A percentile compares a stretch with the other conserved stretches of the same genome.
Conservation (phyloP, 2,888 invertebrate genomes). For the Heliconius sara region DNA sequence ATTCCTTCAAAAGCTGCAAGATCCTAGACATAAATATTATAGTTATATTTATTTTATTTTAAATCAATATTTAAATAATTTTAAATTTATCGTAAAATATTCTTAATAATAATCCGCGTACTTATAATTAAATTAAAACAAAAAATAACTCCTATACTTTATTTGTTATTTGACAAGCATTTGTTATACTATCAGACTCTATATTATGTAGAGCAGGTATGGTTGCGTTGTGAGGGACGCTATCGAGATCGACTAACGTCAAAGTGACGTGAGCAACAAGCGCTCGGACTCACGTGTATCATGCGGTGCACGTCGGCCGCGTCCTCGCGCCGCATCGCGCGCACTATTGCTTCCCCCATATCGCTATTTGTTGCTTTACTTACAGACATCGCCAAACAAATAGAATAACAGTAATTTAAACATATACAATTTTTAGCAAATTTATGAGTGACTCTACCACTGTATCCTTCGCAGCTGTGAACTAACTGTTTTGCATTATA, state of each 20-base stretch:
- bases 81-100: background rate
- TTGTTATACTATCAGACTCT: background rate
- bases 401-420: background rate
- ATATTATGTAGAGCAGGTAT: background rate
- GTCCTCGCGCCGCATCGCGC: conserved; percentile 60
- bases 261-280: background rate
- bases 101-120: background rate
- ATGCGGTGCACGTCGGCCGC: conserved; percentile 60
- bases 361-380: background rate
- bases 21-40: conserved; percentile 72
- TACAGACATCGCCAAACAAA: background rate
- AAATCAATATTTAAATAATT: background rate
- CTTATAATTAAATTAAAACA: background rate
- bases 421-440: background rate
- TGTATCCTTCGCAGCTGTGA: background rate
- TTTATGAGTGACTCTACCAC: background rate
- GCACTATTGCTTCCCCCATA: conserved; percentile 52
- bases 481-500: background rate
- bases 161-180: too few relatives aligned
- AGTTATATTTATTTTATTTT: too few relatives aligned
- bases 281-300: conserved; percentile 62
- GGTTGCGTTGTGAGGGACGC: background rate
- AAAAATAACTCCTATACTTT: too few relatives aligned
- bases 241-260: background rate
- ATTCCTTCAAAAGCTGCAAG: conserved; percentile 87